Evolutionary conservation across 2,888 invertebrate genomes (phyloP).

Genomic region (Bombylius major): DNA sequence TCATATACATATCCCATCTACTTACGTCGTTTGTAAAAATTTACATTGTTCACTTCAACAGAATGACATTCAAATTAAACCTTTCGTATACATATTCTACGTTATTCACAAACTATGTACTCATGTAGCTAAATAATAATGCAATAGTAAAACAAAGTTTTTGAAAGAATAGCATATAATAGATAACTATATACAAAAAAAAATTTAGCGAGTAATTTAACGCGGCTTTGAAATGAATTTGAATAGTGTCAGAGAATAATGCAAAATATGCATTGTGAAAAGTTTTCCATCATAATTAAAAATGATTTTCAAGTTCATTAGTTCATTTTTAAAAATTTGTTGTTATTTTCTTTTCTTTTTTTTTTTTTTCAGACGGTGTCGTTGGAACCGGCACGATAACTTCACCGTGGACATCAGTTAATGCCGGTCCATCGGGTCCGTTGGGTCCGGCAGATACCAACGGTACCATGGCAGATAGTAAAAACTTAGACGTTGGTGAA

Average conservation of each 20-base stretch:
- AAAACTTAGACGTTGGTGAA: constrained; percentile 86
- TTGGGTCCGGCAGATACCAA: constrained; percentile 70
- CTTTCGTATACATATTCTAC: no score
- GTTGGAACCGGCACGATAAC: constrained; percentile 87
- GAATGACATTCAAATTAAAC: no score
- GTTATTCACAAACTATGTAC: no score
- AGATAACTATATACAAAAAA: no score
- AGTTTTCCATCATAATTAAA: not conserved
- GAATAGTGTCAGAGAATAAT: not conserved
- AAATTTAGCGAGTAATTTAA: not conserved
- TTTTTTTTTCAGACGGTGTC: constrained; percentile 46
- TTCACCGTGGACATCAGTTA: constrained; percentile 91
- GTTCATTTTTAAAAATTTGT: not conserved
- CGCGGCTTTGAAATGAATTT: not conserved
- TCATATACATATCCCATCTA: no score
- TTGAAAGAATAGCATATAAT: no score
- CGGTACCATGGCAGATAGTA: constrained; percentile 82
- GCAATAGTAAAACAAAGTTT: no score
- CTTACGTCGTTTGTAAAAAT: no score
- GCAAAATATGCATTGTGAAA: not conserved
- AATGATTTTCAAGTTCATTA: not conserved
- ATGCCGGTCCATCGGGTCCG: constrained; percentile 51
- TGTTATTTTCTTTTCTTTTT: not conserved
- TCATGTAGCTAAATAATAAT: no score
- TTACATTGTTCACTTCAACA: no score